Evolutionary conservation across 2,113 vertebrate species (phyloP), one percentile per base, ranked within the genome.

Genomic region (Odocoileus virginianus): DNA sequence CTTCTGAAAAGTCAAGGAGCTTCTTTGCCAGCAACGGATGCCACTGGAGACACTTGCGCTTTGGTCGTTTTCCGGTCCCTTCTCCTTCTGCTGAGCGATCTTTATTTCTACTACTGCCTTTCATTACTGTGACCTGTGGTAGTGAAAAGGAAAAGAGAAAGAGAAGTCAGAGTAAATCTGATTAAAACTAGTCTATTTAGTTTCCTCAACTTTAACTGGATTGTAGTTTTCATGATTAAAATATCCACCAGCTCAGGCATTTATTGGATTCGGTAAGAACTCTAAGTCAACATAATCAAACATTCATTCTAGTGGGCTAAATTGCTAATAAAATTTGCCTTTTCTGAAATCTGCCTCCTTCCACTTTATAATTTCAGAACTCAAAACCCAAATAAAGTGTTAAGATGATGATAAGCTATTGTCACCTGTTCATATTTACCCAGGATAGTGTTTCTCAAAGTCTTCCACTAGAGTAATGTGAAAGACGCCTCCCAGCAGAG

Each of bases 1-100:
- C 99, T 98, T 99, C 99, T 67, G 99, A 99, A 98, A 99, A 99
- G 97, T 99, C 99, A 98, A 99, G 99, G 74, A 99, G 99, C 98
- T 99, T 99, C 98, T 99, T 99, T 98, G 99, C 99, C 89, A 99
- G 99, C 94, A 99, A 99, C 5, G 99, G 99, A 98, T 99, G 99
- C 99, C 99, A 99, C 99, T 99, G 99, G 96, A 99, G 99, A 98
- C 99, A 99, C 99, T 99, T 99, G 52, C 99, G 99, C 98, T 99
- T 99, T 97, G 99, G 99, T 95, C 99, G 99, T 98, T 99, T 99
- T 88, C 99, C 99, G 96, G 99, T 98, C 97, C 99, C 99, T 99
- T 99, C 99, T 97, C 99, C 99, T 98, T 99, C 99, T 98, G 98
- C 98, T 93, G 99, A 99, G 93, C 99, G 99, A 98, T 99, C 99